A percentile compares a stretch with the other conserved stretches of the same genome.
Evolutionary conservation across 2,113 vertebrate genomes (phyloP).

Genomic region (Climacteris rufus): DNA sequence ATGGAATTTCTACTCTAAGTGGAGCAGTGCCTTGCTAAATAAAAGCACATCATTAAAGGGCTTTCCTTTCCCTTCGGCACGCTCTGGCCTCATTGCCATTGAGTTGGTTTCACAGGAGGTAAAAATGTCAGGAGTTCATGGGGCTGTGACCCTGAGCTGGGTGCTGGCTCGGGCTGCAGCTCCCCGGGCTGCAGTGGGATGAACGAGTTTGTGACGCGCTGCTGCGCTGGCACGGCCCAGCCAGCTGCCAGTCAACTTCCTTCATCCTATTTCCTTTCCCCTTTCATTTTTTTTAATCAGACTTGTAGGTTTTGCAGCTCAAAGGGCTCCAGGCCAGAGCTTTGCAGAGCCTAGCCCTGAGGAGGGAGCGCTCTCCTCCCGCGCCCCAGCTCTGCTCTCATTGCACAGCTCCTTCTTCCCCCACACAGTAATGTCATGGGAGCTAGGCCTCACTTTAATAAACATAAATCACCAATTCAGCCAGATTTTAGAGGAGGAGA

Average conservation of each 20-base stretch:
- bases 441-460: neutral
- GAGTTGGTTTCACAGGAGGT: neutral
- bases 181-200: neutral
- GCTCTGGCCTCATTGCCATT: neutral
- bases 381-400: fast-evolving
- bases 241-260: neutral
- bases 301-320: neutral
- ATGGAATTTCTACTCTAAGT: neutral
- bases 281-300: neutral
- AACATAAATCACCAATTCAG: neutral
- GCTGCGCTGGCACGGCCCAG: neutral
- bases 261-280: neutral
- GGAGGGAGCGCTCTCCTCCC: neutral
- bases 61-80: neutral
- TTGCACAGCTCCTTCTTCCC: neutral
- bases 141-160: neutral
- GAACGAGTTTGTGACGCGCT: neutral
- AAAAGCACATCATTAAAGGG: neutral
- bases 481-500: neutral
- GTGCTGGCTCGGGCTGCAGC: neutral
- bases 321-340: neutral
- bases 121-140: neutral
- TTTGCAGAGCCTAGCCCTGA: neutral
- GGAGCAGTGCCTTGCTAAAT: neutral
- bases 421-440: neutral